Evolutionary conservation across 2,113 vertebrate genomes (phyloP).

Genomic region (Tachysurus vachellii): DNA sequence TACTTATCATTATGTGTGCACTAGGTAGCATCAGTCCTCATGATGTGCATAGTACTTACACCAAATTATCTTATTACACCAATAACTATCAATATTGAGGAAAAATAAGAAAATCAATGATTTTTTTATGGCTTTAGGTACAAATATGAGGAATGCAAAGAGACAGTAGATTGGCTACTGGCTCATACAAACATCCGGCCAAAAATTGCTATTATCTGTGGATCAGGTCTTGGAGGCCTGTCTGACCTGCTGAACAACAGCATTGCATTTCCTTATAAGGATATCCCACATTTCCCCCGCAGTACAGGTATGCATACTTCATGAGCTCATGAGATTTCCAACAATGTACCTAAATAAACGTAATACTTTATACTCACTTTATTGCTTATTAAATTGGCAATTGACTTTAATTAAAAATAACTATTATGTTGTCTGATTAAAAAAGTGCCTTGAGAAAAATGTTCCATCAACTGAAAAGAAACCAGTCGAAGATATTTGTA

Average conservation of each 20-base stretch:
- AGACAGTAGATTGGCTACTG: slow-evolving; percentile 74
- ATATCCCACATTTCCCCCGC: slow-evolving; percentile 78
- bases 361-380: not conserved
- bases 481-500: not conserved
- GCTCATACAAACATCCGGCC: slow-evolving; percentile 61
- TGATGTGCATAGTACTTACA: not conserved
- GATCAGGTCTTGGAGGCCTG: slow-evolving; percentile 79
- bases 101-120: not conserved
- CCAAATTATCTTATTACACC: not conserved
- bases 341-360: not conserved
- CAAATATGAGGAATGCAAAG: slow-evolving; percentile 69
- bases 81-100: not conserved
- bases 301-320: slow-evolving; percentile 67
- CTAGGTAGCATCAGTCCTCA: not conserved
- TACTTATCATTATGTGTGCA: not conserved
- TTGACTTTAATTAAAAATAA: not conserved
- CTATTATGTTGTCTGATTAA: not conserved
- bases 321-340: not conserved
- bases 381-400: not conserved
- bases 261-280: slow-evolving; percentile 63
- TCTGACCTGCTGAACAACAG: slow-evolving; percentile 70
- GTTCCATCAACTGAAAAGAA: not conserved
- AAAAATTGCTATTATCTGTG: slow-evolving; percentile 78
- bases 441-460: not conserved
- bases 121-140: slow-evolving; percentile 49